phyloP scores from a whole-genome alignment of 2,113 vertebrate genomes.

The Nestor notabilis region DNA sequence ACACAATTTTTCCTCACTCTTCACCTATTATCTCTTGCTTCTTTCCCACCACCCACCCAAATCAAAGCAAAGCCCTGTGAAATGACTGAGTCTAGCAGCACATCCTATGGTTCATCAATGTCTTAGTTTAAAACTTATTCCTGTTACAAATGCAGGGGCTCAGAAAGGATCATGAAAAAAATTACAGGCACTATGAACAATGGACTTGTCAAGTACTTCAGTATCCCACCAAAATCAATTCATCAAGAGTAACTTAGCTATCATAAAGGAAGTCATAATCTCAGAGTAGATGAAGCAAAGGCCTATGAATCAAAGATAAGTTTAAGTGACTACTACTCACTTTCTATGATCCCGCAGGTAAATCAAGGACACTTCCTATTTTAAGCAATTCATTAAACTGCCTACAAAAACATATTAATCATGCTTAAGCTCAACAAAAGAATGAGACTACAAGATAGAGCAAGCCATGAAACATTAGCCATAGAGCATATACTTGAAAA shows the following conservation, averaged over 20 bases:
- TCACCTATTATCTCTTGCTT: not conserved
- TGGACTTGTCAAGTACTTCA: not conserved
- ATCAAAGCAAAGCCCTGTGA: not conserved
- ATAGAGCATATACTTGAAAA: not conserved
- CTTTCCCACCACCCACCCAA: not conserved
- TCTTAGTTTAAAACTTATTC: not conserved
- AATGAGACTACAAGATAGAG: not conserved
- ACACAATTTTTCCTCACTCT: not conserved
- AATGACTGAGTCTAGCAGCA: not conserved
- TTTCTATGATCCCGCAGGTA: not conserved
- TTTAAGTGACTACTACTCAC: not conserved
- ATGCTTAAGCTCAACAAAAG: constrained; percentile 16
- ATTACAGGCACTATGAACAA: not conserved
- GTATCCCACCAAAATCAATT: not conserved
- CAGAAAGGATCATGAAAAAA: not conserved
- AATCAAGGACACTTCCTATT: constrained; percentile 17
- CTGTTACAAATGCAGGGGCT: not conserved
- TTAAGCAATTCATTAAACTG: constrained; percentile 19
- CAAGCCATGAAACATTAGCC: not conserved
- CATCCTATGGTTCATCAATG: not conserved
- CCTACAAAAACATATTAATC: constrained; percentile 17
- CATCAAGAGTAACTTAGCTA: not conserved
- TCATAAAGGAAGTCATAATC: constrained; percentile 12
- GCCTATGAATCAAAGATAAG: constrained; percentile 7
- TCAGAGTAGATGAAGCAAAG: not conserved